phyloP scores from a whole-genome alignment of 2,113 vertebrate species.

The Pipra filicauda region DNA sequence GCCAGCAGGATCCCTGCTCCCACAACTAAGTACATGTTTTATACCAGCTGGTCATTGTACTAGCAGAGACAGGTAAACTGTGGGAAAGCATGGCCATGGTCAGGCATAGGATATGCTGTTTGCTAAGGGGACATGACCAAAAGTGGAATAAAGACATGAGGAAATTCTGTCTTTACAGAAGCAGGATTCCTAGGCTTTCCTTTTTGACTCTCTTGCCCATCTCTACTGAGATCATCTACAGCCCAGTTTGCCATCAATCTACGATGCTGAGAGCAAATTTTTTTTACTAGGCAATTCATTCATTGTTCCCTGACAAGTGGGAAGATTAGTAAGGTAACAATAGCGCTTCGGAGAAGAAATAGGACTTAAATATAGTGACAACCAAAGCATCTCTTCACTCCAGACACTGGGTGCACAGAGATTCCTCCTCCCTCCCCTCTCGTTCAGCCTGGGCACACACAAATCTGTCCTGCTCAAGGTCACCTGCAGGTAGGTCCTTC shows the following conservation, averaged over 20 bases:
- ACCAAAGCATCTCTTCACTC: not conserved
- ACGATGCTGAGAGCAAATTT: fast-evolving
- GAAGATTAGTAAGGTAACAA: not conserved
- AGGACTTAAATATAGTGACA: not conserved
- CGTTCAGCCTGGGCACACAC: not conserved
- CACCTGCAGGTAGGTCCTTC: not conserved
- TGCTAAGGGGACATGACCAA: not conserved
- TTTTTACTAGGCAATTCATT: not conserved
- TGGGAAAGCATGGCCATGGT: not conserved
- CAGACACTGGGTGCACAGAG: fast-evolving
- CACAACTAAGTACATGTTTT: not conserved
- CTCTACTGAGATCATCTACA: not conserved
- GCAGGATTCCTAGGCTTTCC: not conserved
- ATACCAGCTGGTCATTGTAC: not conserved
- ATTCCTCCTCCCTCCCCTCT: not conserved
- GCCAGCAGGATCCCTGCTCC: not conserved
- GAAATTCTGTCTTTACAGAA: not conserved
- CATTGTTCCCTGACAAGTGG: not conserved
- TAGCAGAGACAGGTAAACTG: not conserved
- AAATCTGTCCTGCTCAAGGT: not conserved
- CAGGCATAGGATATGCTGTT: not conserved
- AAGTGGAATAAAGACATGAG: not conserved
- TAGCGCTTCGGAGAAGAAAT: not conserved
- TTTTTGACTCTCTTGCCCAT: not conserved
- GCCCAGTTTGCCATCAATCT: fast-evolving